Evolutionary conservation across 2,888 invertebrate genomes (phyloP).

Genomic region (Volucella bombylans): DNA sequence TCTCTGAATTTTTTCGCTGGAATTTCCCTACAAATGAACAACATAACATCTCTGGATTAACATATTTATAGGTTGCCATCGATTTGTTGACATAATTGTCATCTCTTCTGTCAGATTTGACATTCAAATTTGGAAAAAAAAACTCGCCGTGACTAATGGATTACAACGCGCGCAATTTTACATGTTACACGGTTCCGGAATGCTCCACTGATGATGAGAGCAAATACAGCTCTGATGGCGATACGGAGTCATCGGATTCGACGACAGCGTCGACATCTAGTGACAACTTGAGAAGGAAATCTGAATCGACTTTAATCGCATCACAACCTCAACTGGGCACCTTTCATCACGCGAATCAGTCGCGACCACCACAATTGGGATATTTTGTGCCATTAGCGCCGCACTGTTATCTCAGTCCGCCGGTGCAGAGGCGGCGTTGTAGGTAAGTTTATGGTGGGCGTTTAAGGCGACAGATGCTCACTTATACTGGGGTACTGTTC

Average conservation of each 20-base stretch:
- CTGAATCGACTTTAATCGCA: conserved; percentile 77
- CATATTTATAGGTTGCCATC: conserved; percentile 35
- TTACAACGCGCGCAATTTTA: conserved; percentile 78
- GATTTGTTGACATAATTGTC: conserved; percentile 46
- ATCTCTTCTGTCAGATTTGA: conserved; percentile 20
- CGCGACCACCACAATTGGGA: conserved; percentile 83
- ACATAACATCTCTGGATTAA: conserved; percentile 7
- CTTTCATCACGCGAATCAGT: conserved; percentile 76
- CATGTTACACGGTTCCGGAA: conserved; percentile 81
- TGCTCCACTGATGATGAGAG: conserved; percentile 77
- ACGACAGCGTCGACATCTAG: conserved; percentile 77
- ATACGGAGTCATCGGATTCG: conserved; percentile 75
- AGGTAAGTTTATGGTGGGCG: conserved; percentile 76
- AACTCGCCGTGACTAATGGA: conserved; percentile 75
- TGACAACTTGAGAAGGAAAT: conserved; percentile 75
- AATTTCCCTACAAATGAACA: conserved; percentile 45
- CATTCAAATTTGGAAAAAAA: conserved; percentile 8
- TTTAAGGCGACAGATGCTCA: no score
- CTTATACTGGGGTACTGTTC: no score
- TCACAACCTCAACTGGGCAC: conserved; percentile 77
- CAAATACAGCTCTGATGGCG: conserved; percentile 68
- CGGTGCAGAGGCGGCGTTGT: conserved; percentile 78
- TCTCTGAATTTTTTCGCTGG: conserved; percentile 47
- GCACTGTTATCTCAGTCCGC: conserved; percentile 83
- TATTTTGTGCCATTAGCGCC: conserved; percentile 84